Percentiles rank a stretch among this genome's conserved stretches.
phyloP scores from a whole-genome alignment of 2,113 vertebrate species.

The Ailurus styani region DNA sequence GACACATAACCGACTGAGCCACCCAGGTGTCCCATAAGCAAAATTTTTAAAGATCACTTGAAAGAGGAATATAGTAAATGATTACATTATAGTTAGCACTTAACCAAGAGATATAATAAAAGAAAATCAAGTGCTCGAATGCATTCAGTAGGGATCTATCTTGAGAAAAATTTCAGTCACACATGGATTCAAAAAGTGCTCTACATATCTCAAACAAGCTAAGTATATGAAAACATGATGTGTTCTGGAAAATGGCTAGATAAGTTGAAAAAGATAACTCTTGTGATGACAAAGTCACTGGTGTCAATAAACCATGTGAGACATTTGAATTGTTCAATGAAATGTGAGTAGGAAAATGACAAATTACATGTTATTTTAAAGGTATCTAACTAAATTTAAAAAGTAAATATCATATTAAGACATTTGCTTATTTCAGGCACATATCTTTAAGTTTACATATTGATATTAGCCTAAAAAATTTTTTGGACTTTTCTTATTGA shows the following conservation, averaged over 20 bases:
- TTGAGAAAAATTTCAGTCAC: constrained; percentile 5
- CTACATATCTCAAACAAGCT: not conserved
- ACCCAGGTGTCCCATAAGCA: not conserved
- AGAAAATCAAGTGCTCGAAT: not conserved
- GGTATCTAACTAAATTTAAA: not conserved
- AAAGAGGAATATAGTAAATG: not conserved
- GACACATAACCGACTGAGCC: not conserved
- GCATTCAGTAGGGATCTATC: not conserved
- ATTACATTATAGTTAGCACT: not conserved
- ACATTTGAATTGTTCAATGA: not conserved
- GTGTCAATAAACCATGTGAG: not conserved
- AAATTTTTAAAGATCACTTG: not conserved
- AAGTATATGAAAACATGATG: not conserved
- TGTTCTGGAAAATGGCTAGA: not conserved
- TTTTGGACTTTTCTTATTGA: not conserved
- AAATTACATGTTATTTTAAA: not conserved
- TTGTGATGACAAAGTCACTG: not conserved
- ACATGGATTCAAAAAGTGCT: not conserved
- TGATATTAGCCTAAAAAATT: not conserved
- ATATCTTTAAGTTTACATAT: not conserved
- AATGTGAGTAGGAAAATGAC: not conserved
- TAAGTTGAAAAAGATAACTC: not conserved
- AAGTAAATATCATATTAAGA: not conserved
- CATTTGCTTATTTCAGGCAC: not conserved
- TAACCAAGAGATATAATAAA: not conserved